These are phyloP conservation scores for Drosophila nannoptera DNA, from an alignment of 1,140 invertebrate genomes.

Conservation along the genomic window DNA sequence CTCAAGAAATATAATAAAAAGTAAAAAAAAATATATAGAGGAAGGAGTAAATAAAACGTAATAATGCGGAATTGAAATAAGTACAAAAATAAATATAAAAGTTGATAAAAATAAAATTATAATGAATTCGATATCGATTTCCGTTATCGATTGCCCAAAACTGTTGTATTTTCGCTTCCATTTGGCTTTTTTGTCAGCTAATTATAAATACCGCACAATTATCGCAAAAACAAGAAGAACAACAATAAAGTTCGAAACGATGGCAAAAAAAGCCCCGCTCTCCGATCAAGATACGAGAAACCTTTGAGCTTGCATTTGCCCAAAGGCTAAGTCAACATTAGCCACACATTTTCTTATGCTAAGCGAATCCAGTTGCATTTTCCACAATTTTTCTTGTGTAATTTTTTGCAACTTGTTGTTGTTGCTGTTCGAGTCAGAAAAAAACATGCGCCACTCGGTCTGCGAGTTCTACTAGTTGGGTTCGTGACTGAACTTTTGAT, in stretches of 20 bases:
- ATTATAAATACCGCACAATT: slow-evolving; percentile 1
- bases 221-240: neutral
- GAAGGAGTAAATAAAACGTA: neutral
- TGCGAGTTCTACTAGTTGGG: slow-evolving; percentile 50
- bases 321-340: slow-evolving; percentile 5
- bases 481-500: slow-evolving; percentile 74
- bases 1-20: neutral
- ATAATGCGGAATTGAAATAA: neutral
- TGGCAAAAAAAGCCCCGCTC: neutral
- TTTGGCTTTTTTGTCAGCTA: neutral
- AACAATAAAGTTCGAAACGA: too few relatives aligned
- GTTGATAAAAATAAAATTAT: neutral
- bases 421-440: neutral
- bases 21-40: neutral
- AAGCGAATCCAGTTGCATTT: slow-evolving; percentile 32
- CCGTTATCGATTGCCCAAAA: neutral
- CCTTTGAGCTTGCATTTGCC: neutral
- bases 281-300: slow-evolving; percentile 6
- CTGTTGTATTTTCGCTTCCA: neutral
- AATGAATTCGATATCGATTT: neutral
- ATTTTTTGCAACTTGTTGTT: slow-evolving; percentile 22
- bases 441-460: slow-evolving; percentile 54
- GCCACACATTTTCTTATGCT: neutral
- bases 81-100: neutral
- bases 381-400: slow-evolving; percentile 34